Percentiles rank a stretch among this genome's conserved stretches.
phyloP scores from a whole-genome alignment of 2,797 vertebrate genomes.

The Lagocephalus sceleratus region DNA sequence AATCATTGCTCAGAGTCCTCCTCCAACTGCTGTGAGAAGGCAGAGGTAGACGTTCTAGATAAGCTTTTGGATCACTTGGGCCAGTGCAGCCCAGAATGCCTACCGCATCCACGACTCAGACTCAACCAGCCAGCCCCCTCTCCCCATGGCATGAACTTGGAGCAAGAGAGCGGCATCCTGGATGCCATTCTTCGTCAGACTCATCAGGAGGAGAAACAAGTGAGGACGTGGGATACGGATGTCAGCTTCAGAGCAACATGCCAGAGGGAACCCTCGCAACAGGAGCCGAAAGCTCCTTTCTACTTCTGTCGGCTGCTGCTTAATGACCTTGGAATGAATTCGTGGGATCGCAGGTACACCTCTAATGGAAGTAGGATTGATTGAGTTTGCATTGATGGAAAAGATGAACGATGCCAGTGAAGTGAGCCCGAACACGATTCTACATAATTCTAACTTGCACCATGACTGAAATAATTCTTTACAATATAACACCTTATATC shows the following conservation, averaged over 20 bases:
- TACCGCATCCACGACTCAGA: slow-evolving; percentile 81
- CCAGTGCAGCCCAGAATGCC: slow-evolving; percentile 89
- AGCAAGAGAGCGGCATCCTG: slow-evolving; percentile 84
- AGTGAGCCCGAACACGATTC: not conserved
- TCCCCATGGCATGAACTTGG: slow-evolving; percentile 84
- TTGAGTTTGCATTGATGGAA: slow-evolving; percentile 4
- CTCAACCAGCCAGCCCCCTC: slow-evolving; percentile 88
- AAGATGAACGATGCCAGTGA: not conserved
- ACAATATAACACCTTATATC: no score
- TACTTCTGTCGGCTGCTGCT: slow-evolving; percentile 94
- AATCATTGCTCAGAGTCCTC: slow-evolving; percentile 34
- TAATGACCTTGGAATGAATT: slow-evolving; percentile 96
- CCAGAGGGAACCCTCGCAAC: slow-evolving; percentile 80
- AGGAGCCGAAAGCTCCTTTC: slow-evolving; percentile 87
- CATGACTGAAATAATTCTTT: slow-evolving; percentile 1
- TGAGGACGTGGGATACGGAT: slow-evolving; percentile 72
- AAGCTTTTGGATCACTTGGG: slow-evolving; percentile 87
- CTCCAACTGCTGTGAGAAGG: slow-evolving; percentile 65
- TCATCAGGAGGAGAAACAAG: slow-evolving; percentile 81
- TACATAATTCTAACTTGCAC: not conserved
- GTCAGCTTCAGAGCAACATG: slow-evolving; percentile 71
- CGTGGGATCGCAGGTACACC: slow-evolving; percentile 94
- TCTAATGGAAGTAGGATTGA: not conserved
- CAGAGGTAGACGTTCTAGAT: slow-evolving; percentile 85
- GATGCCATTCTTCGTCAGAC: slow-evolving; percentile 84